These are phyloP conservation scores for Aphodius sticticus DNA, from an alignment of 2,888 invertebrate species.

Conservation along the genomic window DNA sequence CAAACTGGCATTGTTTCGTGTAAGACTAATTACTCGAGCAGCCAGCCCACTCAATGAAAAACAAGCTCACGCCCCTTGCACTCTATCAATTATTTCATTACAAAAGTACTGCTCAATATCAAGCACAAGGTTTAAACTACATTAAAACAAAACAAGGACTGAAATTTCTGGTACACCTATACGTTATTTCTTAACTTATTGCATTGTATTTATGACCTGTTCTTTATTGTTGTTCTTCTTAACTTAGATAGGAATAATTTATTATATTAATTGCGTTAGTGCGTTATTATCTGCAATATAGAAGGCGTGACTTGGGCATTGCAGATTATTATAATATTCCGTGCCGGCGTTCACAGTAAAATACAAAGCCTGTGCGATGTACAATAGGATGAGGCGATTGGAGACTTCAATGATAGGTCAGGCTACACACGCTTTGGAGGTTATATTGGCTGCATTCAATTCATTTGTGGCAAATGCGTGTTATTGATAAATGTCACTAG, in stretches of 20 bases:
- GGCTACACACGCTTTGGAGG: background rate
- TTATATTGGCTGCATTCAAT: background rate
- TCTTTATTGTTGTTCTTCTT: background rate
- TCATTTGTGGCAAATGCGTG: background rate
- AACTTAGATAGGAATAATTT: background rate
- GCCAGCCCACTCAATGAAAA: constrained; percentile 4
- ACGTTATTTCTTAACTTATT: background rate
- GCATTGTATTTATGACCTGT: background rate
- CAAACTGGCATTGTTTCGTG: background rate
- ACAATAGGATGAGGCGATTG: background rate
- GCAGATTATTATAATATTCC: background rate
- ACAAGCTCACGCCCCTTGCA: background rate
- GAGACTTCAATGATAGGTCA: background rate
- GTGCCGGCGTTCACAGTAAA: background rate
- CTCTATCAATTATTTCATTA: background rate
- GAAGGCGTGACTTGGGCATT: background rate
- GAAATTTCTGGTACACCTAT: background rate
- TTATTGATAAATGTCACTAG: background rate
- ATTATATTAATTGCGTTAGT: background rate
- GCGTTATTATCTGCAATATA: background rate
- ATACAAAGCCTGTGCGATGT: background rate
- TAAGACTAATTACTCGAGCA: background rate
- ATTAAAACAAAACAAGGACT: background rate
- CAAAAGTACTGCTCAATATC: background rate
- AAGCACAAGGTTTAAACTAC: background rate